phyloP scores from a whole-genome alignment of 2,888 invertebrate genomes.

The Acronicta leporina region DNA sequence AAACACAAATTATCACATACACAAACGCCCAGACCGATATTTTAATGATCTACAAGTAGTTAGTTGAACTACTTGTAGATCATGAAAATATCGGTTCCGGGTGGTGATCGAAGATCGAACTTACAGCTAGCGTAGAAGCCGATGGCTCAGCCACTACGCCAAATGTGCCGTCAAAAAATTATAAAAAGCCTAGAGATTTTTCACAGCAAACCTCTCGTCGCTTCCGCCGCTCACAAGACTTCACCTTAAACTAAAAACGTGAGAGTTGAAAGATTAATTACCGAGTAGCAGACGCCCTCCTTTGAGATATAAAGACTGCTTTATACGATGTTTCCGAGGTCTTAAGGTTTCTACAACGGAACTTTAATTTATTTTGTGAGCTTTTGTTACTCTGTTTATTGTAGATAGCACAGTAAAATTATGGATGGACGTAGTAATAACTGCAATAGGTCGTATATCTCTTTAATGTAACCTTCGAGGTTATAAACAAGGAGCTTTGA shows the following conservation, averaged over 20 bases:
- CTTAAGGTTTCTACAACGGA: conserved; percentile 32
- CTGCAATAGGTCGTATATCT: not conserved
- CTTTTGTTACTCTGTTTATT: conserved; percentile 12
- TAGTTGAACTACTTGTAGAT: no score
- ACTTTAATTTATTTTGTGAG: conserved; percentile 42
- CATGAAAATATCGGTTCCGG: no score
- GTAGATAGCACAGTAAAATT: not conserved
- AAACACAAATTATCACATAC: no score
- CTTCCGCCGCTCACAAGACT: conserved; percentile 1
- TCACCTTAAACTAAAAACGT: conserved; percentile 45
- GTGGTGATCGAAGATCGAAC: no score
- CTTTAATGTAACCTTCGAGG: no score
- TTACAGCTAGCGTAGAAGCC: no score
- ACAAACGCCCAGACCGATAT: no score
- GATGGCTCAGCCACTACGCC: no score
- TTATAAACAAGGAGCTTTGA: no score
- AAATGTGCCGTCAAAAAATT: no score
- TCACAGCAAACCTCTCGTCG: conserved; percentile 4
- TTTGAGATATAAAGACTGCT: conserved; percentile 59
- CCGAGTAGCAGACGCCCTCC: conserved; percentile 55
- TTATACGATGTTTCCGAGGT: conserved; percentile 50
- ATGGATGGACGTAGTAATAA: not conserved
- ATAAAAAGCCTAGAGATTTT: not conserved
- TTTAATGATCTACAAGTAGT: no score
- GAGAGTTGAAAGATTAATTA: conserved; percentile 67